Evolutionary conservation across 2,113 vertebrate genomes (phyloP).

Genomic region (Rhizomys pruinosus): DNA sequence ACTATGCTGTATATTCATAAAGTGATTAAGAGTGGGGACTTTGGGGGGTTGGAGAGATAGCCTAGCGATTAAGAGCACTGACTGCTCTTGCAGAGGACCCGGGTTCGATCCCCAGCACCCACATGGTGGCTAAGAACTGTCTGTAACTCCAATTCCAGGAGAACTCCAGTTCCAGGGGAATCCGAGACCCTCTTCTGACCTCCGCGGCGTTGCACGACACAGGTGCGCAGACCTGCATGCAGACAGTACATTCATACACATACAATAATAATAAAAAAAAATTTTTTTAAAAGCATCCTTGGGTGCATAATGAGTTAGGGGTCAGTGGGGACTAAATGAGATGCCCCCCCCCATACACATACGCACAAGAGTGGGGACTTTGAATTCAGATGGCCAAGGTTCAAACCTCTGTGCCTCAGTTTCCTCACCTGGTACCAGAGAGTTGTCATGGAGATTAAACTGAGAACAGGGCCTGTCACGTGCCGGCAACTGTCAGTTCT

Average conservation of each 20-base stretch:
- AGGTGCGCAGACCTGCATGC: too few relatives aligned
- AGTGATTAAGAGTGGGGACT: background rate
- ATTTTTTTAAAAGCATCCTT: background rate
- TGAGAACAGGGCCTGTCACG: background rate
- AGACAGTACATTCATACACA: too few relatives aligned
- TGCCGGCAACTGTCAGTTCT: background rate
- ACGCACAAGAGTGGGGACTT: background rate
- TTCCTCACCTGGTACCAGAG: background rate
- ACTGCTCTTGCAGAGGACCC: too few relatives aligned
- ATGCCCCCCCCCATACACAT: background rate
- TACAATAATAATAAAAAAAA: background rate
- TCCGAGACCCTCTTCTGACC: too few relatives aligned
- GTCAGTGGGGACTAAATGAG: background rate
- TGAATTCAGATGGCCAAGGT: background rate
- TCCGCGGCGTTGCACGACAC: too few relatives aligned
- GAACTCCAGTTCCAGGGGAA: too few relatives aligned
- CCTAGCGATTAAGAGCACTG: background rate
- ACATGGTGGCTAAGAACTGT: too few relatives aligned
- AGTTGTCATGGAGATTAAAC: background rate
- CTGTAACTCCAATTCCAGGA: too few relatives aligned
- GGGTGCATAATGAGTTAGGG: background rate
- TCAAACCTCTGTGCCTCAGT: conserved; percentile 5
- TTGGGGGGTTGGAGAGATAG: background rate
- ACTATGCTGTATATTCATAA: background rate
- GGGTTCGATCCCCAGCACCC: too few relatives aligned